Conservation (phyloP, 1,140 invertebrate genomes). For the Lepidurus apus region DNA sequence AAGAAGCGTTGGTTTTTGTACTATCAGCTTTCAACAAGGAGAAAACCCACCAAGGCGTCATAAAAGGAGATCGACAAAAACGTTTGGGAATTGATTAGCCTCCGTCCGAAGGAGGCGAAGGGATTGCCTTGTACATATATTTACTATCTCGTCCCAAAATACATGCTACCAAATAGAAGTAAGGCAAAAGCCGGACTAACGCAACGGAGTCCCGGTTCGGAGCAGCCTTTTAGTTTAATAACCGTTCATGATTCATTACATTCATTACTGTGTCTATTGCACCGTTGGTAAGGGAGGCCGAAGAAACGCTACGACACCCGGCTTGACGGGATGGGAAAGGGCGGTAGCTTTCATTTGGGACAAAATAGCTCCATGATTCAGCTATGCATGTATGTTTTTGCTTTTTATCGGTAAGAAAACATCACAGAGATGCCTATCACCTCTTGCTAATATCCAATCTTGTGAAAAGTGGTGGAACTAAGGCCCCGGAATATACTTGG, state of each 20-base stretch:
- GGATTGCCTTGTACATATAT: background rate
- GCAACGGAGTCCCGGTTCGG: background rate
- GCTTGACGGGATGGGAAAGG: background rate
- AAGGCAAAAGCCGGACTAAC: slow-evolving; percentile 1
- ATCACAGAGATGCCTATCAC: background rate
- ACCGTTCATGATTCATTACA: too few relatives aligned
- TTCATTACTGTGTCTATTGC: too few relatives aligned
- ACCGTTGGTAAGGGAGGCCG: too few relatives aligned
- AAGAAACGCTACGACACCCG: too few relatives aligned
- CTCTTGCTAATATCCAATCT: background rate
- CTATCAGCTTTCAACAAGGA: background rate
- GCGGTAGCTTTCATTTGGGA: background rate
- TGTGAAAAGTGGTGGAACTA: background rate
- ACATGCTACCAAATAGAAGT: background rate
- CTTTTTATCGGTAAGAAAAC: background rate
- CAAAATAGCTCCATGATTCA: too few relatives aligned
- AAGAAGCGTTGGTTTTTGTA: background rate
- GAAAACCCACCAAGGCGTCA: background rate
- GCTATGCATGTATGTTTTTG: too few relatives aligned
- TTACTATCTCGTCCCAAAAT: slow-evolving; percentile 7
- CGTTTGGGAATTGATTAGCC: background rate
- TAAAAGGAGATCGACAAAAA: slow-evolving; percentile 6
- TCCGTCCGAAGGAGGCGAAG: background rate
- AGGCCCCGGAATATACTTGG: background rate
- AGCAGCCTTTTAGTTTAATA: too few relatives aligned